Evolutionary conservation across 2,888 invertebrate species (phyloP), one percentile per base, ranked within the genome.

Genomic region (Pomacea canaliculata): DNA sequence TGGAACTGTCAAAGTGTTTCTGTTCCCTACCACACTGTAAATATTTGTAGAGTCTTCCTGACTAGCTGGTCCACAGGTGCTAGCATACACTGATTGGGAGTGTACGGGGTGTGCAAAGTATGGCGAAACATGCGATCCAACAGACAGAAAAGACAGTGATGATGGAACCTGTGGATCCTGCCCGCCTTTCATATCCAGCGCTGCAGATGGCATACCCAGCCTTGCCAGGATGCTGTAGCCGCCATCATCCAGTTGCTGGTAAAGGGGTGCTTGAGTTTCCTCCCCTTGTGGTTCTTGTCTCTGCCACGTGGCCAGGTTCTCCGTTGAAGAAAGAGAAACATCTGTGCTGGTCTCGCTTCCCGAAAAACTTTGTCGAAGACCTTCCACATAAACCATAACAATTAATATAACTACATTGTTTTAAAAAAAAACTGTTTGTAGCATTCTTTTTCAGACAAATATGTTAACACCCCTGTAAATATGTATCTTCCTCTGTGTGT

Each of bases 251-350:
- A 83, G 82, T 7, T 81, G 78, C 70, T 77, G 76, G 70, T 79
- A 79, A 63, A 82, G 69, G 56, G 72, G 59, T 7, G 84, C 73
- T 51, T 85, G 84, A 70, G 87, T 86, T 91, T 97, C 97, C 91
- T 97, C 96, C 0, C 97, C 97, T 91, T 97, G 97, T 0, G 97
- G 97, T 89, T 97, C 97, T 87, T 96, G 96, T 62, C 97, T 92
- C 68, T 83, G 84, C 48, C 84, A 83, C 4, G 84, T 84, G 27
- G 88, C 96, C 81, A 97, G 92, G 91, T 96, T 97, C 91, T 97
- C 96, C 84, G 95, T 96, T 23, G 96, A 96, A 7, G 96, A 96
- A 71, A 89, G 83, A 19, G 96, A 96, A 77, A 96, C 94, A 92
- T 96, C 96, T 19, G 89, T 89, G 81, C 89, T 89, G 9, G 96